Evolutionary conservation across 2,797 vertebrate genomes (phyloP).

Genomic region (Amazona ochrocephala): DNA sequence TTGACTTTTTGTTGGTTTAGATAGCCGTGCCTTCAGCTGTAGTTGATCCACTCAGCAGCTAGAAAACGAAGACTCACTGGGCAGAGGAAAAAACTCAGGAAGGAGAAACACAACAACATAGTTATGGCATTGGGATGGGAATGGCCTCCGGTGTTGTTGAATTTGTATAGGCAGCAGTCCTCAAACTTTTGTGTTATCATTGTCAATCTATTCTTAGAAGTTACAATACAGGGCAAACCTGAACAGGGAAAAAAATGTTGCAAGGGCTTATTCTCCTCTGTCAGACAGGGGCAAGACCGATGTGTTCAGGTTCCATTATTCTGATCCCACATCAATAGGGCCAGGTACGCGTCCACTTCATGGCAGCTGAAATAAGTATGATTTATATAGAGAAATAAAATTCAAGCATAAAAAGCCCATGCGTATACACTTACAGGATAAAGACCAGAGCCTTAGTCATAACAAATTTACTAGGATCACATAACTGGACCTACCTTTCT

Average conservation of each 20-base stretch:
- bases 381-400: slow-evolving; percentile 22
- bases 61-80: not conserved
- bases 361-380: not conserved
- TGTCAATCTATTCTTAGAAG: not conserved
- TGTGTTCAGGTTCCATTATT: not conserved
- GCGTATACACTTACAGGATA: not conserved
- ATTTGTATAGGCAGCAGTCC: not conserved
- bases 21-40: not conserved
- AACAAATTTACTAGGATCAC: not conserved
- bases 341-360: not conserved
- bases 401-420: not conserved
- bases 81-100: not conserved
- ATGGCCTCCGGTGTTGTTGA: not conserved
- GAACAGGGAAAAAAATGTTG: not conserved
- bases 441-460: not conserved
- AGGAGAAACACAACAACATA: not conserved
- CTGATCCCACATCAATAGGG: not conserved
- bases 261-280: not conserved
- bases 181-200: not conserved
- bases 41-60: not conserved
- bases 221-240: not conserved
- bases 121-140: not conserved
- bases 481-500: not conserved
- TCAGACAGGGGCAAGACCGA: not conserved
- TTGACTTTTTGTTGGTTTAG: not conserved